phyloP scores from a whole-genome alignment of 2,113 vertebrate genomes.

The Pristiophorus japonicus region DNA sequence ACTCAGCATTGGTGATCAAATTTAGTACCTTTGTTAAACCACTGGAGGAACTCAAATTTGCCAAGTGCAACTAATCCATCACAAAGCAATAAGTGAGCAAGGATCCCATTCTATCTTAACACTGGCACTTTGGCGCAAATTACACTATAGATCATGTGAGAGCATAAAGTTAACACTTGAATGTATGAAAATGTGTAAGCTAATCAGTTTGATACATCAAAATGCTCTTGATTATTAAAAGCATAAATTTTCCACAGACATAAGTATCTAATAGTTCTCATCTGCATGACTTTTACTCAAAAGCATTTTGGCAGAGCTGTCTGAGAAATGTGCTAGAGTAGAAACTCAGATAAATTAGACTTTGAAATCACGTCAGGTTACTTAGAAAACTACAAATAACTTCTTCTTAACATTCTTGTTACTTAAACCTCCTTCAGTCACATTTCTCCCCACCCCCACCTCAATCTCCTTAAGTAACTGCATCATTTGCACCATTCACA shows the following conservation, averaged over 20 bases:
- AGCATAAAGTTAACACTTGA: background rate
- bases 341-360: slow-evolving; percentile 17
- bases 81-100: background rate
- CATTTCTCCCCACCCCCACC: background rate
- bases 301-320: background rate
- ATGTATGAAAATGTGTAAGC: background rate
- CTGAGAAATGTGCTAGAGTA: background rate
- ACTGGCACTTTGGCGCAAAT: background rate
- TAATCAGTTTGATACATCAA: background rate
- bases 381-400: slow-evolving; percentile 1
- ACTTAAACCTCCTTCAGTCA: slow-evolving; percentile 1
- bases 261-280: background rate
- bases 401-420: slow-evolving; percentile 29
- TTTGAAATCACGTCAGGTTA: background rate
- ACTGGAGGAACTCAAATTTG: background rate
- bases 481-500: background rate
- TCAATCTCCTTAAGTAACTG: background rate
- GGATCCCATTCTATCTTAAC: background rate
- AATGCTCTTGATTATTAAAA: background rate
- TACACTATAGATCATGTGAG: background rate
- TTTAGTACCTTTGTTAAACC: background rate
- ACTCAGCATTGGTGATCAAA: background rate
- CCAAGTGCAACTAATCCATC: background rate
- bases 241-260: background rate
- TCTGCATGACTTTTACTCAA: background rate